These are phyloP conservation scores for Leptoclinus maculatus DNA, from an alignment of 2,797 vertebrate genomes.

Conservation along the genomic window DNA sequence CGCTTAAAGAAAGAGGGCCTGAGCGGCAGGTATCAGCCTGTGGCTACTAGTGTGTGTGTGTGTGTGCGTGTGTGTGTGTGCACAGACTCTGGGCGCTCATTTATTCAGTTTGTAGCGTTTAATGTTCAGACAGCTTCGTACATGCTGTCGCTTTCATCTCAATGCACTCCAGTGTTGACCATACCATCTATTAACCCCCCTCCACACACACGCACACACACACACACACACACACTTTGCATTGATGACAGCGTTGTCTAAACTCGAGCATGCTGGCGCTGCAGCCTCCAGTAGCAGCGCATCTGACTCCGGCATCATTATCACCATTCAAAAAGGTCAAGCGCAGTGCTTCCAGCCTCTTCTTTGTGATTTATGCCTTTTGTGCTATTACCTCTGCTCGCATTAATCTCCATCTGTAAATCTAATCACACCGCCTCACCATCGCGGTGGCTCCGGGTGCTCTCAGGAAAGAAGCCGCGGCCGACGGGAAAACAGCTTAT, in stretches of 20 bases:
- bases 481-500: slow-evolving; percentile 75
- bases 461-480: slow-evolving; percentile 67
- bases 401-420: slow-evolving; percentile 83
- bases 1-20: slow-evolving; percentile 59
- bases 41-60: not conserved
- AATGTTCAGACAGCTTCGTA: slow-evolving; percentile 49
- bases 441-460: slow-evolving; percentile 43
- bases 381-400: slow-evolving; percentile 75
- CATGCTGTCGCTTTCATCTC: slow-evolving; percentile 49
- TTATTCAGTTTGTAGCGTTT: slow-evolving; percentile 28
- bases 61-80: not conserved
- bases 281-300: slow-evolving; percentile 35
- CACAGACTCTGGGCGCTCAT: slow-evolving; percentile 7
- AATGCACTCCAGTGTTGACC: slow-evolving; percentile 42
- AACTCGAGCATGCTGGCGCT: slow-evolving; percentile 21
- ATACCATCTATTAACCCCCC: slow-evolving; percentile 47
- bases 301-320: slow-evolving; percentile 76
- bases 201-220: not conserved
- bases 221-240: slow-evolving; percentile 19
- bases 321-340: slow-evolving; percentile 80
- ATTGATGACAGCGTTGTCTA: slow-evolving; percentile 42
- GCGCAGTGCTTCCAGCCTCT: slow-evolving; percentile 69
- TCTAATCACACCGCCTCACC: slow-evolving; percentile 76
- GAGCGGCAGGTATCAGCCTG: slow-evolving; percentile 53
- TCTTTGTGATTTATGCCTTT: slow-evolving; percentile 77